Evolutionary conservation across 2,888 invertebrate species (phyloP), one percentile per base, ranked within the genome.

Genomic region (Teleiodes luculella): DNA sequence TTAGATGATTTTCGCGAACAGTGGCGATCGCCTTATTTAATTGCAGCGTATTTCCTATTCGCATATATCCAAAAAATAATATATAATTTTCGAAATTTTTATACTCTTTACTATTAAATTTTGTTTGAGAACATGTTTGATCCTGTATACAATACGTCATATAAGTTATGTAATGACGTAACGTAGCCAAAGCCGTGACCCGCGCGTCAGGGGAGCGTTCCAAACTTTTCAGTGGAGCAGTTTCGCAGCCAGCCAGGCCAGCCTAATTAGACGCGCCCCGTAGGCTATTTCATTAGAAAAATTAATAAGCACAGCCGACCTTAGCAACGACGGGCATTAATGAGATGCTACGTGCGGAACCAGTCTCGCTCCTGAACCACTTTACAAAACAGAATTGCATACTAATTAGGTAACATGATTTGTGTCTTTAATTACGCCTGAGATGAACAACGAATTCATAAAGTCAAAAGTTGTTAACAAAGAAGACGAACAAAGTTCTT

Each of bases 181-280:
- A 3, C 39, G 20, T 7, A 35, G 39, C 39, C 6, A 16, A 14
- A 18, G 39, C 65, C 75, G 74, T 69, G 70, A 74, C 73, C 71
- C 63, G 67, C 64, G 63, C 62, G 73, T 62, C 74, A 58, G 55
- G 80, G 81, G 79, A 78, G 60, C 72, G 66, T 72, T 84, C 63
- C 63, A 75, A 85, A 86, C 78, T 85, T 86, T 78, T 69, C 66
- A 67, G 63, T 60, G 62, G 70, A 77, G 68, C 70, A 68, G 72
- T 76, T 77, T 73, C 69, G 67, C 63, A 67, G 66, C 65, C 60
- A 59, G 59, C 60, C 60, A 68, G 68, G 62, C 63, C 66, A 58
- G 63, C 67, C 67, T 81, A 80, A 80, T 79, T 78, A 80, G 64
- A 45, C 20, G 35, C 31, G 52, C 53, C 57, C 67, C 60, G 64